phyloP scores from a whole-genome alignment of 2,113 vertebrate genomes.

The Gnathonemus longibarbis region DNA sequence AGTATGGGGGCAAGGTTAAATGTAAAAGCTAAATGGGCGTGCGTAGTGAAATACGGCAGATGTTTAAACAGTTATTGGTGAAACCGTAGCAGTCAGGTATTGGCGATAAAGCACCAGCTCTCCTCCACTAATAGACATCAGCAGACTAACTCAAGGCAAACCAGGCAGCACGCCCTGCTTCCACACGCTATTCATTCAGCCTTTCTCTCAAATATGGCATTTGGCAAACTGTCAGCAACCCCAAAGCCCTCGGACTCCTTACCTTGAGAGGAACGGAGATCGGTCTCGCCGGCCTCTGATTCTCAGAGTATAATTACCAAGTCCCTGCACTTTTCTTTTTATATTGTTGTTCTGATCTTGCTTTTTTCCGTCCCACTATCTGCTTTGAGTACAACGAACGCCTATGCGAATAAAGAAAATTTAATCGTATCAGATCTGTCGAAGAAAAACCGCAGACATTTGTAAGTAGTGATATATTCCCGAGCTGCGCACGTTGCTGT shows the following conservation, averaged over 20 bases:
- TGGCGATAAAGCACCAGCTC: not conserved
- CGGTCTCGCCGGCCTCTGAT: not conserved
- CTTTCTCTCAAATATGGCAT: not conserved
- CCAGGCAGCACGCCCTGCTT: not conserved
- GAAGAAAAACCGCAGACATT: not conserved
- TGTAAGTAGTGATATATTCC: not conserved
- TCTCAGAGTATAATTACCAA: not conserved
- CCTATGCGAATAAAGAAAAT: not conserved
- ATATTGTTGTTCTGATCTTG: not conserved
- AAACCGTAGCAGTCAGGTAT: not conserved
- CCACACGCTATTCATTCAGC: not conserved
- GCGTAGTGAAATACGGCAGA: not conserved
- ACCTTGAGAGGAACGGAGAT: slow-evolving; percentile 10
- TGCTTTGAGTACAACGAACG: not conserved
- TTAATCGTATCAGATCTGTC: not conserved
- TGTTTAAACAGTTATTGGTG: not conserved
- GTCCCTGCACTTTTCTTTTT: not conserved
- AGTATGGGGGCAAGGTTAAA: not conserved
- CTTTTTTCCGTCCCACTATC: not conserved
- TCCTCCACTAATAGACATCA: not conserved
- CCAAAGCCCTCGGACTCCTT: not conserved
- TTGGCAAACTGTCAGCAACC: not conserved
- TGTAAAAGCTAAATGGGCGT: not conserved
- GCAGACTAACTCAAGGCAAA: not conserved
- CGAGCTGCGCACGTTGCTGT: not conserved